Percentiles rank a stretch among this genome's conserved stretches.
These are phyloP conservation scores for Limosa lapponica DNA, from an alignment of 2,797 vertebrate genomes.

Conservation along the genomic window DNA sequence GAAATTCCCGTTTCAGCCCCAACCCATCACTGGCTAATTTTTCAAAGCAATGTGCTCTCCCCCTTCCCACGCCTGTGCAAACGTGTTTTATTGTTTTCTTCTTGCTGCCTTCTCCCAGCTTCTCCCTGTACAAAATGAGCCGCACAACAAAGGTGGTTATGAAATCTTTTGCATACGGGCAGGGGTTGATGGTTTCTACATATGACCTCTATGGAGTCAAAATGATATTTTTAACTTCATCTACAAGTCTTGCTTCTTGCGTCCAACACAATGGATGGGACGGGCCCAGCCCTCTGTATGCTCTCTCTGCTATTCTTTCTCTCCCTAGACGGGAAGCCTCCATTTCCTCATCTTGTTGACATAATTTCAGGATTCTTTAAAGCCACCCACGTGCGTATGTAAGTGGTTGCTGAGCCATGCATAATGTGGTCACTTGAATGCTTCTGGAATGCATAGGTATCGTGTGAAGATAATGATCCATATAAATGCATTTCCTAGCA, in stretches of 20 bases:
- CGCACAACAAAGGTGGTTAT: not conserved
- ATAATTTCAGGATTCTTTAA: constrained; percentile 40
- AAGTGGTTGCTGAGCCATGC: not conserved
- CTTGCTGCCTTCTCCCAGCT: not conserved
- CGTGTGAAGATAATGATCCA: constrained; percentile 52
- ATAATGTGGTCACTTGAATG: constrained; percentile 15
- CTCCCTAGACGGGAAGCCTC: not conserved
- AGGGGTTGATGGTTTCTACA: not conserved
- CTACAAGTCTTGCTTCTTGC: not conserved
- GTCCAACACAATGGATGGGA: not conserved
- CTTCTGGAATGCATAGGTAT: constrained; percentile 27
- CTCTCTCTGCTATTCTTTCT: not conserved
- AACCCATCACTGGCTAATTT: not conserved
- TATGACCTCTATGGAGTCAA: not conserved
- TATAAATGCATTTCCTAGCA: constrained; percentile 23
- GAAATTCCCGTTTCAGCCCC: not conserved
- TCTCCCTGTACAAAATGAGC: not conserved
- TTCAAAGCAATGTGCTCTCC: not conserved
- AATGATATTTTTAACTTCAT: not conserved
- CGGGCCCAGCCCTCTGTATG: not conserved
- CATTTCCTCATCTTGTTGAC: not conserved
- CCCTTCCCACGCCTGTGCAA: not conserved
- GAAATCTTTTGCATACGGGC: not conserved
- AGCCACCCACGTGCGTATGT: not conserved
- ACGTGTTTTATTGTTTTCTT: not conserved